Base-by-base conservation (phyloP, 2,797 vertebrate species). In the Notolepis coatsorum region DNA sequence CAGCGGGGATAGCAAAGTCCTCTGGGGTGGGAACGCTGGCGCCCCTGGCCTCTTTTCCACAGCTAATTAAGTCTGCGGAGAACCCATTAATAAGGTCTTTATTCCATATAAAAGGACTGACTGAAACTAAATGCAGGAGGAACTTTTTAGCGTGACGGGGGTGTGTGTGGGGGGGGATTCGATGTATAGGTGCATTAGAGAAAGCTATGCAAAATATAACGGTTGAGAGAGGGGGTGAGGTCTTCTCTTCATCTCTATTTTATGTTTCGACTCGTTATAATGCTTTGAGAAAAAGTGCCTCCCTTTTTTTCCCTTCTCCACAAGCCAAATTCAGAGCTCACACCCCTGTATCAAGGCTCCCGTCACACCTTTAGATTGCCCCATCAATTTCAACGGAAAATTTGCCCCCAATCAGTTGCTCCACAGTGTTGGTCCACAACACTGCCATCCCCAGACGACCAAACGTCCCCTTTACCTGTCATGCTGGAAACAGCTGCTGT, bases 21-120 rank as follows among this genome's bases (percentile, higher is more conserved):
- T 85, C 79, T 80, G 85, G 85, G 87, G 85, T 75, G 75, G 81
- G 86, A 79, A 84, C 42, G 84, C 68, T 67, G 59, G 54, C 49
- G 87, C 89, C 84, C 77, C 89, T 87, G 88, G 89, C 87, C 88
- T 87, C 77, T 61, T 90, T 90, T 91, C 82, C 83, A 88, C 88
- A 89, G 87, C 89, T 90, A 90, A 91, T 91, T 91, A 90, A 90
- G 83, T 90, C 82, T 86, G 83, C 87, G 77, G 76, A 85, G 84
- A 81, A 76, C 81, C 85, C 87, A 86, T 90, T 91, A 91, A 90
- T 88, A 89, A 87, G 83, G 82, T 80, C n/a, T 85, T 85, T 84
- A 83, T 83, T 86, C n/a, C 61, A 57, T 50, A 45, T 46, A 69
- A 69, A 82, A 73, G 71, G 76, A 77, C 73, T 7, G 10, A 15